Percentiles rank a stretch among this genome's conserved stretches.
Conservation (phyloP, 2,888 invertebrate genomes). For the Pelosia muscerda region DNA sequence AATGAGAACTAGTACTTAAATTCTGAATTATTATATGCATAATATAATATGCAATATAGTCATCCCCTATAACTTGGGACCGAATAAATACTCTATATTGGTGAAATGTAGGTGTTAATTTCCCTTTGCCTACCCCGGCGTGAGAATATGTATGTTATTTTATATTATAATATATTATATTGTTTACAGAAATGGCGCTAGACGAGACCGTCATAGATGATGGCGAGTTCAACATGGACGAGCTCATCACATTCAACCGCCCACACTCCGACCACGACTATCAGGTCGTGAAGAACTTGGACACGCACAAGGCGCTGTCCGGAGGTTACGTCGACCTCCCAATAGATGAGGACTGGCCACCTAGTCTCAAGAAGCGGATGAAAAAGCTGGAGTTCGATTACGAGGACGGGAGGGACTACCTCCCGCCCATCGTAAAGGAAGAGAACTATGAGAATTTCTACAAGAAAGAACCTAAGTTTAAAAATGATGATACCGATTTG, state of each 20-base stretch:
- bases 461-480: constrained; percentile 65
- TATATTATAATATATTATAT: neutral
- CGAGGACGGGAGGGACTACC: constrained; percentile 75
- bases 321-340: constrained; percentile 86
- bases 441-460: constrained; percentile 75
- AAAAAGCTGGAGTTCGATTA: constrained; percentile 80
- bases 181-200: constrained; percentile 72
- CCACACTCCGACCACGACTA: constrained; percentile 83
- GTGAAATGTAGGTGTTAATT: too few species aligned
- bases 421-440: constrained; percentile 76
- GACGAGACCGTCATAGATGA: constrained; percentile 86
- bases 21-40: too few species aligned
- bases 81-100: too few species aligned
- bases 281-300: constrained; percentile 75
- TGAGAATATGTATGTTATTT: too few species aligned
- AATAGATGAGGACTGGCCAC: constrained; percentile 88
- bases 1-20: too few species aligned
- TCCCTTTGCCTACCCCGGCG: too few species aligned
- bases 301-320: constrained; percentile 63
- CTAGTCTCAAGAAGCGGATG: constrained; percentile 81
- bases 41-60: too few species aligned
- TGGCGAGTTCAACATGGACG: constrained; percentile 88
- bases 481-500: constrained; percentile 55
- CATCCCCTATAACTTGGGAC: too few species aligned
- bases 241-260: constrained; percentile 86